phyloP scores from a whole-genome alignment of 2,888 invertebrate genomes.

The Phoenoteleia sp. region DNA sequence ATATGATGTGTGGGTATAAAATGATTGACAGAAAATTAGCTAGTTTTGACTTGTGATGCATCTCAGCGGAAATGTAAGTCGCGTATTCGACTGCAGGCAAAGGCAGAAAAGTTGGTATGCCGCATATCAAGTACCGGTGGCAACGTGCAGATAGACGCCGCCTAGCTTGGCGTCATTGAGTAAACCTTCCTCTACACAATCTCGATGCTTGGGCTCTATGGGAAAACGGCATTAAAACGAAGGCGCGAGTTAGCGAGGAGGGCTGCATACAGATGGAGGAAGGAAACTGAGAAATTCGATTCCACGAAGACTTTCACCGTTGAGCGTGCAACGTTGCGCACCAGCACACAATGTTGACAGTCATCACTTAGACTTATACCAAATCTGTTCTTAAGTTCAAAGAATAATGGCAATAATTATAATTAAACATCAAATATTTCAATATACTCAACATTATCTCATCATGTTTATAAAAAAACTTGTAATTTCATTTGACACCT shows the following conservation, averaged over 20 bases:
- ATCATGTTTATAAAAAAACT: background rate
- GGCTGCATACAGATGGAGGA: constrained; percentile 14
- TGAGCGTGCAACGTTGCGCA: constrained; percentile 44
- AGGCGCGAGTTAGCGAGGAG: constrained; percentile 55
- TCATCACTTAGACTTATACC: constrained; percentile 29
- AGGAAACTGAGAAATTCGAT: constrained; percentile 52
- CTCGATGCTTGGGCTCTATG: constrained; percentile 48
- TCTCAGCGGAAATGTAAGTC: constrained; percentile 46
- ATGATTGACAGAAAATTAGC: background rate
- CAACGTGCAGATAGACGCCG: constrained; percentile 41
- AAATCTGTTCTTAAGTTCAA: background rate
- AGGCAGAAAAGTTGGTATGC: constrained; percentile 38
- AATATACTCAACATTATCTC: background rate
- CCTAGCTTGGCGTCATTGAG: constrained; percentile 15
- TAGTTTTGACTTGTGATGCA: constrained; percentile 10
- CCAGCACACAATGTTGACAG: constrained; percentile 44
- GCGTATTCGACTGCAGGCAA: constrained; percentile 40
- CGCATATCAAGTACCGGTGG: constrained; percentile 44
- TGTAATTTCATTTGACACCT: no score
- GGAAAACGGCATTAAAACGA: constrained; percentile 69
- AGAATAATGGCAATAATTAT: constrained; percentile 20
- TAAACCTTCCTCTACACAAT: constrained; percentile 38
- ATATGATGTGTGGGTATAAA: background rate
- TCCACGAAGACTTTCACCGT: constrained; percentile 62
- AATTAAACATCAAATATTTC: constrained; percentile 47